Conservation (phyloP, 2,888 invertebrate genomes). For the Aspidapion aeneum region DNA sequence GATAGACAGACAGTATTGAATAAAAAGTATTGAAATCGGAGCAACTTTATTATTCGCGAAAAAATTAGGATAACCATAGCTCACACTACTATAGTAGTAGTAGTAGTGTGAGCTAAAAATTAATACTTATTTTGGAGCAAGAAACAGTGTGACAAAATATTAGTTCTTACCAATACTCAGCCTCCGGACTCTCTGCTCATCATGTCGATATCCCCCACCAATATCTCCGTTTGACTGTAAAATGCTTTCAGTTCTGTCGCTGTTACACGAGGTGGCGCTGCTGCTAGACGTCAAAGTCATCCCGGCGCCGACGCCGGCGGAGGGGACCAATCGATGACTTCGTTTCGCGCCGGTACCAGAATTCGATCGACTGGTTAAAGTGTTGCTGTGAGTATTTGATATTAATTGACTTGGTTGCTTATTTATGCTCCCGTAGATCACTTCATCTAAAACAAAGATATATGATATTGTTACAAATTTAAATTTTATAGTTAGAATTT, state of each 20-base stretch:
- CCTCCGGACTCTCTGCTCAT: slow-evolving; percentile 40
- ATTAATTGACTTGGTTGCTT: slow-evolving; percentile 41
- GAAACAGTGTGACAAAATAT: too few species aligned
- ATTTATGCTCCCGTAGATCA: slow-evolving; percentile 42
- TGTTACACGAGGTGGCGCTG: slow-evolving; percentile 52
- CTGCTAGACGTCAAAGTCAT: slow-evolving; percentile 59
- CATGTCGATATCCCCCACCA: slow-evolving; percentile 38
- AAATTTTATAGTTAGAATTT: too few species aligned
- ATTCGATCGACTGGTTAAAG: slow-evolving; percentile 44
- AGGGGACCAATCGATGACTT: slow-evolving; percentile 46
- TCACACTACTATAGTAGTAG: too few species aligned
- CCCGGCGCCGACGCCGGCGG: too few species aligned
- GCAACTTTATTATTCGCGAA: too few species aligned
- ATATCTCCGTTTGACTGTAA: slow-evolving; percentile 40
- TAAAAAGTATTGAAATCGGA: too few species aligned
- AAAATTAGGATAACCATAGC: too few species aligned
- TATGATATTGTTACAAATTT: too few species aligned
- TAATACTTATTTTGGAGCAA: too few species aligned
- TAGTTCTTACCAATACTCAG: slow-evolving; percentile 43
- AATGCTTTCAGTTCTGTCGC: slow-evolving; percentile 42
- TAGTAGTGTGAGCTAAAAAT: too few species aligned
- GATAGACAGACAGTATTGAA: too few species aligned
- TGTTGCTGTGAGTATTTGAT: too few species aligned
- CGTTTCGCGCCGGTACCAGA: slow-evolving; percentile 35
- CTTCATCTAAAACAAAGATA: slow-evolving; percentile 42